These are phyloP conservation scores for Zaprionus nigranus DNA, from an alignment of 1,140 invertebrate genomes.

Conservation along the genomic window DNA sequence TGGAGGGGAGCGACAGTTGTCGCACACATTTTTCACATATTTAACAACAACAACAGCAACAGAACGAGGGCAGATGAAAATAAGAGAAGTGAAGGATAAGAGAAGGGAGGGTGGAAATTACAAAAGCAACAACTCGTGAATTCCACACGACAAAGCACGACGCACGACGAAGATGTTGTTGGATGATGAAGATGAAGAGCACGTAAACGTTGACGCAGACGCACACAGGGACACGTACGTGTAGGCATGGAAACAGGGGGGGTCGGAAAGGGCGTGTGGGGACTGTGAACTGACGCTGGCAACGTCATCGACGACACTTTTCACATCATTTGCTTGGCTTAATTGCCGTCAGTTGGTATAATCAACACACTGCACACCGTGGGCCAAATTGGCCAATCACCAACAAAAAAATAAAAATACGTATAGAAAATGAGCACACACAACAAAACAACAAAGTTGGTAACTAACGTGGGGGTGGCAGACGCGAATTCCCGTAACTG, in stretches of 20 bases:
- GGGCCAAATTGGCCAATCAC: constrained; percentile 8
- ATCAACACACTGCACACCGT: constrained; percentile 26
- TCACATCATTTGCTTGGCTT: constrained; percentile 57
- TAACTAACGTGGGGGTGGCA: not conserved
- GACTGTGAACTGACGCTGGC: constrained; percentile 11
- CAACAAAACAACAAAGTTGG: constrained; percentile 12
- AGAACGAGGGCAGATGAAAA: constrained; percentile 18
- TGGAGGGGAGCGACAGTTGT: constrained; percentile 58
- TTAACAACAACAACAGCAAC: constrained; percentile 28
- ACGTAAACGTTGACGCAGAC: constrained; percentile 15
- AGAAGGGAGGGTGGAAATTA: constrained; percentile 4
- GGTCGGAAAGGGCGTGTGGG: not conserved
- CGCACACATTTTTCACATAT: constrained; percentile 80
- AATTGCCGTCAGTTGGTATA: constrained; percentile 32
- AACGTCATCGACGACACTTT: constrained; percentile 71
- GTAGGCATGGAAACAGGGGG: not conserved
- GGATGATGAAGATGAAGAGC: constrained; percentile 33
- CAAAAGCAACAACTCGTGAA: constrained; percentile 32
- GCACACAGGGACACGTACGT: constrained; percentile 5
- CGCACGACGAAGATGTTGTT: constrained; percentile 7
- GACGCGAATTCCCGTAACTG: not conserved
- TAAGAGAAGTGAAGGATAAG: not conserved
- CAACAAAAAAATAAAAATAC: constrained; percentile 13
- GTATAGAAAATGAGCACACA: not conserved
- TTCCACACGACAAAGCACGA: constrained; percentile 40